Evolutionary conservation across 1,140 invertebrate species (phyloP).

Genomic region (Brachionus rubens): DNA sequence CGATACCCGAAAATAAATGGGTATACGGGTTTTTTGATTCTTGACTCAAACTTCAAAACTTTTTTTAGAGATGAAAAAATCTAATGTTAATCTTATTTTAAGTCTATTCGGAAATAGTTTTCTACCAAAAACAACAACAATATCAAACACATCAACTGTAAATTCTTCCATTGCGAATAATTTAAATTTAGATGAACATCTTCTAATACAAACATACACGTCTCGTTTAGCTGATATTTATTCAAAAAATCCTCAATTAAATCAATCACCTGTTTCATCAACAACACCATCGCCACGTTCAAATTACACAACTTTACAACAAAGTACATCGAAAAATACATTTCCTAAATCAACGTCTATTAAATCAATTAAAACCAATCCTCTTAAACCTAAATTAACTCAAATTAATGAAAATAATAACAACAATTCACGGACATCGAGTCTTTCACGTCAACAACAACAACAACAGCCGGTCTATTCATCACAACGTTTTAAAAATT

Average conservation of each 20-base stretch:
- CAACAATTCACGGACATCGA: not conserved
- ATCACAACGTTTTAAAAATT: constrained; percentile 50
- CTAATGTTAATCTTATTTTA: not conserved
- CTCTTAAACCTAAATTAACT: not conserved
- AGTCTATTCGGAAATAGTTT: not conserved
- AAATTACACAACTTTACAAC: not conserved
- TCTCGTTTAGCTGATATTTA: constrained; percentile 19
- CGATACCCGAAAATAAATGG: no score
- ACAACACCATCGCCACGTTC: not conserved
- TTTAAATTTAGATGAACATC: constrained; percentile 9
- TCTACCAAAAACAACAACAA: not conserved
- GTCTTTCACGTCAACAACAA: not conserved
- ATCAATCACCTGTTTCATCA: not conserved
- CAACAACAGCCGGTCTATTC: not conserved
- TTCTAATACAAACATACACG: constrained; percentile 11
- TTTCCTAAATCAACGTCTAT: constrained; percentile 9
- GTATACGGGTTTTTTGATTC: no score
- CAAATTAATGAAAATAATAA: not conserved
- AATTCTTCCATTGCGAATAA: not conserved
- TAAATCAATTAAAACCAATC: not conserved
- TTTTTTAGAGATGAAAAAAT: not conserved
- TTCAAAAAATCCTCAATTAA: constrained; percentile 12
- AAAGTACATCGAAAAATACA: not conserved
- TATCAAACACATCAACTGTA: not conserved
- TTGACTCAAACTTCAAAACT: no score